Base-by-base conservation (phyloP, 2,113 vertebrate species). In the Calidris pugnax region DNA sequence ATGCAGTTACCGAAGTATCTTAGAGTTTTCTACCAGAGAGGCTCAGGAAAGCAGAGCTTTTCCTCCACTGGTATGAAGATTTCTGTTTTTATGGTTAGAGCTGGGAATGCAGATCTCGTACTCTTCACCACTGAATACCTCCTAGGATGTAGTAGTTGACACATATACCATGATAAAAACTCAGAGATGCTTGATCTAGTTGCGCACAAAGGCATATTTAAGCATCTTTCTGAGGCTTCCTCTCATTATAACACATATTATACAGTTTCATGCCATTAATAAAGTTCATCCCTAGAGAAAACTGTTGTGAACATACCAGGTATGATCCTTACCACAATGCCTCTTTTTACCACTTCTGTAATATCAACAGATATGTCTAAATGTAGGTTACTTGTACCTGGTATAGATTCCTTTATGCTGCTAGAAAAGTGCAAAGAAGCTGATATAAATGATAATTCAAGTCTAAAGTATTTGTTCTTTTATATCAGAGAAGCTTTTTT, bases 371-470 rank as follows among this genome's bases (percentile, higher is more conserved):
- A 68, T 73, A 63, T 43, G 35, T 48, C 39, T 84, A 56, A 88
- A 83, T 55, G 33, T 43, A 43, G 55, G 41, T 93, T 91, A 56
- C 64, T 62, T 88, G 59, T 67, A 51, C 28, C 17, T 7, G 9
- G 21, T 72, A 45, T 14, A 72, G 33, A 83, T 71, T 90, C 79
- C 64, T 93, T 93, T 75, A 75, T 64, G 43, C 62, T 78, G 35
- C 50, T n/a, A 51, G 59, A 59, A 77, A 71, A 75, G 75, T 86
- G 82, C 43, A 80, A 86, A 94, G 57, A 79, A 87, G 14, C 45
- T 91, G 87, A 78, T 93, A 85, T 47, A 95, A 90, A 95, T 96
- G 78, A 83, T 83, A 93, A 93, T 86, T 83, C 56, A 60, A 88
- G 33, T 63, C 64, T 86, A 78, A 86, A 51, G 43, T 53, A 56